Percentiles rank a stretch among this genome's conserved stretches.
phyloP scores from a whole-genome alignment of 2,888 invertebrate species.

The Tetragnatha montana region DNA sequence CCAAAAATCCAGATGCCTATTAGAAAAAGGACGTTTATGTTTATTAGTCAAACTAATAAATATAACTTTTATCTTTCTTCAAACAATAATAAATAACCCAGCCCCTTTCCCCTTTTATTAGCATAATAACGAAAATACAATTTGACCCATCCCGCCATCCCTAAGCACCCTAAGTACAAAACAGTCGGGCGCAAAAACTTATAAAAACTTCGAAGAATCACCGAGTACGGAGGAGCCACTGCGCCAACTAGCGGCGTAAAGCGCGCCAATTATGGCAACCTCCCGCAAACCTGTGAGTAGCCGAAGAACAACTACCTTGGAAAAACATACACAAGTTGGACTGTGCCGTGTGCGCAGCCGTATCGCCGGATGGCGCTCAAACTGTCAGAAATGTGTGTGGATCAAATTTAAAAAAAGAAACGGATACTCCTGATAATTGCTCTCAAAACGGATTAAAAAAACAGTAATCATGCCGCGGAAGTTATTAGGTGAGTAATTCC shows the following conservation, averaged over 20 bases:
- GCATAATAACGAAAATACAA: too few species aligned
- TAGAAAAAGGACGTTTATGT: too few species aligned
- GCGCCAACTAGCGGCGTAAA: not conserved
- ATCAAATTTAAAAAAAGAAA: slow-evolving; percentile 55
- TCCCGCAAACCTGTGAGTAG: slow-evolving; percentile 68
- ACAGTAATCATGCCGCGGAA: slow-evolving; percentile 53
- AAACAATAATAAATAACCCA: too few species aligned
- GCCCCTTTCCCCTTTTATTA: too few species aligned
- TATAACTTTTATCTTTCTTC: too few species aligned
- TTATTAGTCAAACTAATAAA: too few species aligned
- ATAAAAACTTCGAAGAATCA: too few species aligned
- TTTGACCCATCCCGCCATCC: too few species aligned
- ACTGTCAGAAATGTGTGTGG: slow-evolving; percentile 45
- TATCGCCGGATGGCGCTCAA: slow-evolving; percentile 53
- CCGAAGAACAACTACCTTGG: slow-evolving; percentile 69
- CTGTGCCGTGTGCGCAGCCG: slow-evolving; percentile 44
- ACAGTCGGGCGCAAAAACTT: too few species aligned
- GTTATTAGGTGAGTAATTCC: slow-evolving; percentile 54
- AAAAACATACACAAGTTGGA: slow-evolving; percentile 65
- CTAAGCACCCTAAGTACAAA: too few species aligned
- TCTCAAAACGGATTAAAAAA: slow-evolving; percentile 41
- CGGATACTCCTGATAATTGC: slow-evolving; percentile 39
- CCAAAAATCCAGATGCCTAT: too few species aligned
- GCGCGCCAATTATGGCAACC: slow-evolving; percentile 16
- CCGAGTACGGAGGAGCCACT: too few species aligned